Base-by-base conservation (phyloP, 2,113 vertebrate genomes). In the Zosterops pallidus region DNA sequence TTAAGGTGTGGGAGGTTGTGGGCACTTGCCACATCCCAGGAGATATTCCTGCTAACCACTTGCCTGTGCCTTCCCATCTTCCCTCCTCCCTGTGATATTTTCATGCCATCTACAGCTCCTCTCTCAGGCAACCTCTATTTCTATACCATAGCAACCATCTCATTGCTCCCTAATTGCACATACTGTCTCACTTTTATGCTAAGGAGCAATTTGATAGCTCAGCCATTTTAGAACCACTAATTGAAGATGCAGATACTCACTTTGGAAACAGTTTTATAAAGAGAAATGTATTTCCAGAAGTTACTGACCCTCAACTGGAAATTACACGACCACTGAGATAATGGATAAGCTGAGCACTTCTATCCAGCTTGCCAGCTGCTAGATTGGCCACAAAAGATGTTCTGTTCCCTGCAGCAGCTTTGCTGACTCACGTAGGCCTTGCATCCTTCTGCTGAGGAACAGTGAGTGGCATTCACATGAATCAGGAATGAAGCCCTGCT, bases 91-190 rank as follows among this genome's bases (percentile, higher is more conserved):
- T 52, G 42, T 55, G 77, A 59, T 86, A 81, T 59, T 78, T 81
- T 79, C 62, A 82, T 42, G 62, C 37, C 60, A 82, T 71, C 77
- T 76, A 86, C 69, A 87, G 65, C 77, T 95, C 64, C 56, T 95
- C 86, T 94, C 89, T 83, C 69, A 86, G 81, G 69, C 96, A 96
- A 87, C 67, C 87, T 97, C 91, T 95, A 94, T 94, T 95, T 94
- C 93, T 91, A 95, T 76, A 86, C 57, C 41, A 91, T 94, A 95
- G 94, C 91, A 95, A 95, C 94, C 86, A 94, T 83, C 91, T 91
- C 81, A 89, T 82, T 57, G 44, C 81, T 94, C 85, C 82, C 89
- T 94, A 85, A 89, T 83, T 86, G 76, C 80, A 83, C 68, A 75
- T 31, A 90, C 90, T 46, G 88, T 95, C 93, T 96, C 87, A 80